These are phyloP conservation scores for Smithornis capensis DNA, from an alignment of 2,113 vertebrate genomes.

Conservation along the genomic window DNA sequence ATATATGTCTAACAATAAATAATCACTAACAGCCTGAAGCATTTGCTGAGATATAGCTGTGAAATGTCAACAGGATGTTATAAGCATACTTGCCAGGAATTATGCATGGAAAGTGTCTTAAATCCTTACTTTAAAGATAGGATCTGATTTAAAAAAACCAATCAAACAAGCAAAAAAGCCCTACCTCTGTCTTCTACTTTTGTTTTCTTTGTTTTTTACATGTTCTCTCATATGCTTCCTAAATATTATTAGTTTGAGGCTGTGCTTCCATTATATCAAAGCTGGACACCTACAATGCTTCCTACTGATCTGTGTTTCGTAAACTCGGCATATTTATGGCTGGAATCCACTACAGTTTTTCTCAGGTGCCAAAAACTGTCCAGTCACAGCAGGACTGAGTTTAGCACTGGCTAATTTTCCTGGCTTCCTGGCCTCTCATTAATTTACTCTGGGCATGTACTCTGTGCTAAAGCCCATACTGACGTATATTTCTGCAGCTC, in stretches of 20 bases:
- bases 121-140: background rate
- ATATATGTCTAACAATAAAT: background rate
- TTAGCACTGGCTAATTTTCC: slow-evolving; percentile 6
- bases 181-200: background rate
- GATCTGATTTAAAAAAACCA: background rate
- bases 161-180: background rate
- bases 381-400: background rate
- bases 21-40: background rate
- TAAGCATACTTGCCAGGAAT: background rate
- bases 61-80: slow-evolving; percentile 32
- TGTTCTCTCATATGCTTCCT: background rate
- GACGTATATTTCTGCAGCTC: background rate
- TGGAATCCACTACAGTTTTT: background rate
- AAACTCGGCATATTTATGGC: background rate
- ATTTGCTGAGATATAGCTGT: slow-evolving; percentile 13
- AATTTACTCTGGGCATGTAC: background rate
- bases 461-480: background rate
- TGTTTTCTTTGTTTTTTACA: background rate
- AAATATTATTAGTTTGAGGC: background rate
- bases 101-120: background rate
- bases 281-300: background rate
- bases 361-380: background rate
- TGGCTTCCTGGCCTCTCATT: background rate
- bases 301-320: background rate
- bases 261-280: background rate